phyloP scores from a whole-genome alignment of 1,140 invertebrate genomes.

The Philotrypesis tridentata region DNA sequence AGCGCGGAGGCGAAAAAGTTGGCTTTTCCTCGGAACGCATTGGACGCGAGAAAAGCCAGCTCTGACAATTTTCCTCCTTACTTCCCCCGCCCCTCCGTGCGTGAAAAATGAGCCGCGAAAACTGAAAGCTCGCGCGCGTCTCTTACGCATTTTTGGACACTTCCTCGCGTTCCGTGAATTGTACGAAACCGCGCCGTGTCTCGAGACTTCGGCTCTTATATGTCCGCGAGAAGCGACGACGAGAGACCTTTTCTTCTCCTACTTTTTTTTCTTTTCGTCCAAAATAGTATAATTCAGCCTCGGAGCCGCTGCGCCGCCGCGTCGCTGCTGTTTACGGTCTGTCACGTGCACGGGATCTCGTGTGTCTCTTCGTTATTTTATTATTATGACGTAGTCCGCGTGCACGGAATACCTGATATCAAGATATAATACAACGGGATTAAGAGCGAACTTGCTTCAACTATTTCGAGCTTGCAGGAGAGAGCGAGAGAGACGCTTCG shows the following conservation, averaged over 20 bases:
- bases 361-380: background rate
- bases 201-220: too few relatives aligned
- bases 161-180: too few relatives aligned
- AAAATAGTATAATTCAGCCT: background rate
- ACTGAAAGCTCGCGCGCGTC: background rate
- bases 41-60: background rate
- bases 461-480: background rate
- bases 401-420: background rate
- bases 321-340: background rate
- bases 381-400: background rate
- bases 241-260: too few relatives aligned
- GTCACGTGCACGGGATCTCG: background rate
- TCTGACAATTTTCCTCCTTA: background rate
- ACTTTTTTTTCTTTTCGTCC: background rate
- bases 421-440: background rate
- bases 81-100: too few relatives aligned
- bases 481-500: too few relatives aligned
- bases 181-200: too few relatives aligned
- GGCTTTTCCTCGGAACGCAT: too few relatives aligned
- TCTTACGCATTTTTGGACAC: background rate
- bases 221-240: too few relatives aligned
- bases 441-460: too few relatives aligned
- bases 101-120: background rate
- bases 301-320: background rate
- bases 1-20: too few relatives aligned